Percentiles rank a stretch among this genome's conserved stretches.
phyloP scores from a whole-genome alignment of 2,888 invertebrate genomes.

The Deilephila elpenor region DNA sequence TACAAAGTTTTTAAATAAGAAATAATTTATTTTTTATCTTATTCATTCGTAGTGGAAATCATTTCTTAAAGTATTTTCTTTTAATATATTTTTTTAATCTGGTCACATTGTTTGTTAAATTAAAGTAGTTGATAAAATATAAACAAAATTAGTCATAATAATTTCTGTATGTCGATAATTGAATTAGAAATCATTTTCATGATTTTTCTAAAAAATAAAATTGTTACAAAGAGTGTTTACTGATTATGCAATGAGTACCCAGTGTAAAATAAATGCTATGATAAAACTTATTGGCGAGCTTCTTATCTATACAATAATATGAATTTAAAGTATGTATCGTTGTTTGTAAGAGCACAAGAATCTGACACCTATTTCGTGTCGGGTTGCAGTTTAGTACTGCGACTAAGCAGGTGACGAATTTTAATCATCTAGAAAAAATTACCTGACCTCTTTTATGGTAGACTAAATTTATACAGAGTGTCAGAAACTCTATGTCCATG shows the following conservation, averaged over 20 bases:
- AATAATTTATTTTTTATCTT: not conserved
- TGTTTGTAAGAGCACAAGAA: not conserved
- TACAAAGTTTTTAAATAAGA: slow-evolving; percentile 17
- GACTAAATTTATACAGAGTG: not conserved
- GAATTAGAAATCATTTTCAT: not conserved
- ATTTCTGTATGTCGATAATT: too few species aligned
- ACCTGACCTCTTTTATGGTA: not conserved
- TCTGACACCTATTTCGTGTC: not conserved
- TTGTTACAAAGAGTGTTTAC: too few species aligned
- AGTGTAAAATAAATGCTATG: not conserved
- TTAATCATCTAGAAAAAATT: not conserved
- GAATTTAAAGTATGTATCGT: not conserved
- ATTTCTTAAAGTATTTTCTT: not conserved
- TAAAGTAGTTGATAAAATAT: slow-evolving; percentile 1
- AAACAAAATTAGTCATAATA: not conserved
- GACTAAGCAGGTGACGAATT: slow-evolving; percentile 1
- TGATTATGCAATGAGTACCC: too few species aligned
- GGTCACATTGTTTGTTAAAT: slow-evolving; percentile 12
- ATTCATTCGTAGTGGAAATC: not conserved
- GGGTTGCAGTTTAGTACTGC: not conserved
- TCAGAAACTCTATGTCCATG: not conserved
- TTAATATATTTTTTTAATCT: not conserved
- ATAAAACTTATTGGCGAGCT: not conserved
- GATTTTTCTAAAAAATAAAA: too few species aligned
- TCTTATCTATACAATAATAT: not conserved